Percentiles rank a stretch among this genome's conserved stretches.
phyloP scores from a whole-genome alignment of 2,113 vertebrate genomes.

The Coptodon bakossiorum region DNA sequence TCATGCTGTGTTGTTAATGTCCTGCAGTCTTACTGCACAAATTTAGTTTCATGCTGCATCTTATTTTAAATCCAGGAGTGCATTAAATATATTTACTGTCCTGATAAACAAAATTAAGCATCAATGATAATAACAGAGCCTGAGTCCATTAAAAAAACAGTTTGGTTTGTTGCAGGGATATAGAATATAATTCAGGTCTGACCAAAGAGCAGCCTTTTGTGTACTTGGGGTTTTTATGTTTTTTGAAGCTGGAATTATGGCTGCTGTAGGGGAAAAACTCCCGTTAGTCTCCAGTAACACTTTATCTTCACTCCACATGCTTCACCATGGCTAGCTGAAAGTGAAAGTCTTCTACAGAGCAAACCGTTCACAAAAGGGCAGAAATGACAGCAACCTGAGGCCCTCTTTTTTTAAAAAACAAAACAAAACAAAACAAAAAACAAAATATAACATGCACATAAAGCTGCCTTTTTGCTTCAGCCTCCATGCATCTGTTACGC shows the following conservation, averaged over 20 bases:
- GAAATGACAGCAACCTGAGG: neutral
- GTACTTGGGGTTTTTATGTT: neutral
- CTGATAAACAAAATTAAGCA: neutral
- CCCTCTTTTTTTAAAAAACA: neutral
- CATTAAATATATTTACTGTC: neutral
- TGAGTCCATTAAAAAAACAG: neutral
- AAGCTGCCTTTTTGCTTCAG: neutral
- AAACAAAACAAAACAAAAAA: neutral
- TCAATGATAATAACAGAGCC: neutral
- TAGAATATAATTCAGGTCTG: neutral
- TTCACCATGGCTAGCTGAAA: neutral
- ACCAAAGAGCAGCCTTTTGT: neutral
- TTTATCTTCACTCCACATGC: neutral
- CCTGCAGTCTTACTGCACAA: neutral
- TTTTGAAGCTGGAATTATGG: neutral
- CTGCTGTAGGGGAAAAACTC: neutral
- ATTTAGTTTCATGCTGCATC: neutral
- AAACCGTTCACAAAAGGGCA: neutral
- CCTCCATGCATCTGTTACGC: neutral
- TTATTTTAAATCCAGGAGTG: neutral
- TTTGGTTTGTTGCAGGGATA: neutral
- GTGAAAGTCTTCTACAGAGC: neutral
- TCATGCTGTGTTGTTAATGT: neutral
- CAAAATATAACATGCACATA: neutral
- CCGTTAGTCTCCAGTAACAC: neutral